Conservation (phyloP, 2,113 vertebrate genomes). For the Eolophus roseicapilla region DNA sequence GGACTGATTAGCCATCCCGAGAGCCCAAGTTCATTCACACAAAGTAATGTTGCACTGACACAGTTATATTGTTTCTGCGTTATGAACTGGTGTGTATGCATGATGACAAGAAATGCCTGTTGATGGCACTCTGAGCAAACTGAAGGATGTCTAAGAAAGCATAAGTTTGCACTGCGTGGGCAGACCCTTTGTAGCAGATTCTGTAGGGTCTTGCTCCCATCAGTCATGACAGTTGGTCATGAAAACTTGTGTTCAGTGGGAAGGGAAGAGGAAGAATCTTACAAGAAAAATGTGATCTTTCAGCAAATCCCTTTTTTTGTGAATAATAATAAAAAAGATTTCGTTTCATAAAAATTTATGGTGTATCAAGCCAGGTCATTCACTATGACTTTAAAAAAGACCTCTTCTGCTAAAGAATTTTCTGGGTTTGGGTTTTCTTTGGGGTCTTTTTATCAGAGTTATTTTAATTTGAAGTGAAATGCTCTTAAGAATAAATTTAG, state of each 20-base stretch:
- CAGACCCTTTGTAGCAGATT: background rate
- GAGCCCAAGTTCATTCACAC: background rate
- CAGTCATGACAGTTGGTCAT: background rate
- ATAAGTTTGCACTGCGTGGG: background rate
- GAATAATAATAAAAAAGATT: background rate
- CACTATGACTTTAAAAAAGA: background rate
- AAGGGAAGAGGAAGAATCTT: background rate
- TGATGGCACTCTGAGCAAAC: background rate
- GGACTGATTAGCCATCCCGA: background rate
- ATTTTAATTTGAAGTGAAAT: constrained; percentile 27
- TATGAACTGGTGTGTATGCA: background rate
- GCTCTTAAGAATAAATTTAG: background rate
- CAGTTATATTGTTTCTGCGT: background rate
- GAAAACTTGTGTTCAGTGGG: background rate
- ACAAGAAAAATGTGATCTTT: background rate
- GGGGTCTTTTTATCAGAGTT: background rate
- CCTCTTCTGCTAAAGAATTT: background rate
- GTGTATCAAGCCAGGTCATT: background rate
- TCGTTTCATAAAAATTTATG: background rate
- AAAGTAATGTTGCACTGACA: background rate
- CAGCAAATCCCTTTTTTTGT: background rate
- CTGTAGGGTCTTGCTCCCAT: background rate
- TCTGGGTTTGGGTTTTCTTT: background rate
- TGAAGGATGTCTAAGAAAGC: background rate
- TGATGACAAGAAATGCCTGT: background rate